phyloP scores from a whole-genome alignment of 1,140 invertebrate genomes.

The Cotesia vestalis region DNA sequence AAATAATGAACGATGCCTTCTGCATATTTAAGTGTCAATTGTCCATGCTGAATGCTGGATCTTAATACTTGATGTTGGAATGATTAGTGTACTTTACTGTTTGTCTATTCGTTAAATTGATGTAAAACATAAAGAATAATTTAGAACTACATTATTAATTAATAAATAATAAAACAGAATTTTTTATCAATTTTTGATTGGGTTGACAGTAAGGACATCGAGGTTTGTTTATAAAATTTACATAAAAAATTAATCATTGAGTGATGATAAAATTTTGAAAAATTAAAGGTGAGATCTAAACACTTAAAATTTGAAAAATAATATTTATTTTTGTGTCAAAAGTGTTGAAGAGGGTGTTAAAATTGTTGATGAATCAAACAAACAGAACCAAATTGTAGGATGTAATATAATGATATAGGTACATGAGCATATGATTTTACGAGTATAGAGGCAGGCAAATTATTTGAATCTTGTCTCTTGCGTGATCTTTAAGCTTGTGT shows the following conservation, averaged over 20 bases:
- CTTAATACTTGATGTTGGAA: constrained; percentile 33
- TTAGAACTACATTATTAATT: background rate
- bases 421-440: background rate
- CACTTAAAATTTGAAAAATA: too few relatives aligned
- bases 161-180: too few relatives aligned
- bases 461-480: constrained; percentile 1
- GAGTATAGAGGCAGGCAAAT: background rate
- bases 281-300: background rate
- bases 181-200: too few relatives aligned
- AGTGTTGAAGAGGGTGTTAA: background rate
- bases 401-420: too few relatives aligned
- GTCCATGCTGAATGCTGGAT: constrained; percentile 20
- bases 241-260: too few relatives aligned
- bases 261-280: background rate
- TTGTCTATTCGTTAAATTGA: background rate
- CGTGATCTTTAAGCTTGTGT: background rate
- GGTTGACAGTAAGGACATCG: background rate
- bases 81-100: constrained; percentile 15
- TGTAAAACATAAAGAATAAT: background rate
- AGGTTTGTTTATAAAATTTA: constrained; percentile 18
- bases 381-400: too few relatives aligned
- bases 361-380: too few relatives aligned
- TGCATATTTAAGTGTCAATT: constrained; percentile 13
- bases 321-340: background rate
- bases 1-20: constrained; percentile 10